Evolutionary conservation across 2,797 vertebrate species (phyloP).

Genomic region (Eidolon dupreanum): DNA sequence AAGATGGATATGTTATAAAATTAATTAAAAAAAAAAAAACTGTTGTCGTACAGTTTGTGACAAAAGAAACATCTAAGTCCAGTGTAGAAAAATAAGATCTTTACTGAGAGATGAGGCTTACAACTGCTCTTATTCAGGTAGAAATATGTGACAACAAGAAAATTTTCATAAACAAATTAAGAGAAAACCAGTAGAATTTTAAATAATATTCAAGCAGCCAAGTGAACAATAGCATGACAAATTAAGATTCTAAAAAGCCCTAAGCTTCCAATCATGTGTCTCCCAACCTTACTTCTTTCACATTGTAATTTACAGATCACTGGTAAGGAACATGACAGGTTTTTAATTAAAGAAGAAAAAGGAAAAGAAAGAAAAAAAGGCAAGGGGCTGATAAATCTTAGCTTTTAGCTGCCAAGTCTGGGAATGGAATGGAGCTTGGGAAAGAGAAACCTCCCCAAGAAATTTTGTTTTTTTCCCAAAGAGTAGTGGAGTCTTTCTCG

Average conservation of each 20-base stretch:
- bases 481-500: not conserved
- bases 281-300: not conserved
- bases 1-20: not conserved
- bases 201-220: not conserved
- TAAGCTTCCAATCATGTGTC: not conserved
- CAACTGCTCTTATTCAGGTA: not conserved
- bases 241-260: not conserved
- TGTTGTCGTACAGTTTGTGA: not conserved
- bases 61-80: not conserved
- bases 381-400: not conserved
- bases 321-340: not conserved
- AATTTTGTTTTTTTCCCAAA: not conserved
- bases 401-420: not conserved
- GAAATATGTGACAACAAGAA: not conserved
- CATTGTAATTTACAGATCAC: not conserved
- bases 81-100: not conserved
- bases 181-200: not conserved
- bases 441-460: not conserved
- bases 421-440: not conserved
- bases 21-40: not conserved
- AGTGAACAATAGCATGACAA: not conserved
- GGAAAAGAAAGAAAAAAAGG: accelerated
- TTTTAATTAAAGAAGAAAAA: not conserved
- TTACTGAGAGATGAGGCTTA: not conserved
- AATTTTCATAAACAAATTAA: not conserved